Percentiles rank a stretch among this genome's conserved stretches.
phyloP scores from a whole-genome alignment of 2,113 vertebrate genomes.

The Mustela lutreola region DNA sequence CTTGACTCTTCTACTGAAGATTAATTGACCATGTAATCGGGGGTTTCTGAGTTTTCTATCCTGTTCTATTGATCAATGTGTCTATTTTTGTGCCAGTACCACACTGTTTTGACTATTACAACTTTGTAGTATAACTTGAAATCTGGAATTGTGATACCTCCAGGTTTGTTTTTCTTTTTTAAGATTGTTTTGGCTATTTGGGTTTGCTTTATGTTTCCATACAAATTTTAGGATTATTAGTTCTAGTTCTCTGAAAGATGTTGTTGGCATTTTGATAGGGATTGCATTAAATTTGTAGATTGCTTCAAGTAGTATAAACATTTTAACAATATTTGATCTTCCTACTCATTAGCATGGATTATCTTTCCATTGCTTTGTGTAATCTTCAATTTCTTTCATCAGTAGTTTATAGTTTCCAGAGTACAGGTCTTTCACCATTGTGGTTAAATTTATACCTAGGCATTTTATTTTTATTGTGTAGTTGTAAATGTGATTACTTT shows the following conservation, averaged over 20 bases:
- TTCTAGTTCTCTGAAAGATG: background rate
- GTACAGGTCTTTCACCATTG: background rate
- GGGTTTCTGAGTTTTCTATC: background rate
- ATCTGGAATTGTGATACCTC: background rate
- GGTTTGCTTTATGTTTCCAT: background rate
- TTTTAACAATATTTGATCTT: background rate
- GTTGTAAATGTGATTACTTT: background rate
- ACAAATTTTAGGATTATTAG: background rate
- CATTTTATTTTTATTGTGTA: background rate
- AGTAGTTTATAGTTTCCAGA: background rate
- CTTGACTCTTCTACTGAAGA: background rate
- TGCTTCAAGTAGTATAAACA: background rate
- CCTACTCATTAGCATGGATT: background rate
- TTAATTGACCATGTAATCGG: background rate
- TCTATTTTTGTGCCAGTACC: background rate
- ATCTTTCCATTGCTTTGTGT: background rate
- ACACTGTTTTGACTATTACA: background rate
- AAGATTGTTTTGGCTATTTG: background rate
- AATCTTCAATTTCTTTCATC: background rate
- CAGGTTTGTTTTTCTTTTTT: background rate
- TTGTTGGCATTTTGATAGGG: background rate
- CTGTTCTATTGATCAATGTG: background rate
- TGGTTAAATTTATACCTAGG: background rate
- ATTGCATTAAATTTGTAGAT: background rate
- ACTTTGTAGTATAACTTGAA: background rate